Conservation (phyloP, 2,113 vertebrate species). For the Ranitomeya variabilis region DNA sequence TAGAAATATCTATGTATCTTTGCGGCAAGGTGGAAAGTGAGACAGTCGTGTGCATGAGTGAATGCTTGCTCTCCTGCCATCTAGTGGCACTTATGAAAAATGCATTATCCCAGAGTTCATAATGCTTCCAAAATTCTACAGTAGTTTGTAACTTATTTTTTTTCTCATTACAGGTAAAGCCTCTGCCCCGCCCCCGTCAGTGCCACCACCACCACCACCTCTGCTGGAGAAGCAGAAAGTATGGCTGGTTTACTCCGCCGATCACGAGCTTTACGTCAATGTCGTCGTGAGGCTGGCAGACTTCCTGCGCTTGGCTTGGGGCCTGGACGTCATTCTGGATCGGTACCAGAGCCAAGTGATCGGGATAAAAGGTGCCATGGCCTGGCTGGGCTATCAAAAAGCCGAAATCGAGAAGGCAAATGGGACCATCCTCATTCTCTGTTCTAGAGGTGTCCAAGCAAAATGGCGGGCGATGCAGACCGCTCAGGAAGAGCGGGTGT, state of each 20-base stretch:
- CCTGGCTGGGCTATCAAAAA: slow-evolving; percentile 87
- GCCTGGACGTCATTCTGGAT: slow-evolving; percentile 87
- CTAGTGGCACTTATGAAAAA: neutral
- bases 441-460: slow-evolving; percentile 85
- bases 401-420: slow-evolving; percentile 75
- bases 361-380: slow-evolving; percentile 78
- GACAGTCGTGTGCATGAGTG: neutral
- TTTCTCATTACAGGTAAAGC: neutral
- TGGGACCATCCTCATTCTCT: slow-evolving; percentile 89
- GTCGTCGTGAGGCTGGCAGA: slow-evolving; percentile 89
- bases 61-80: neutral
- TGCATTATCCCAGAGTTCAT: neutral
- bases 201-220: neutral
- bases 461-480: slow-evolving; percentile 93
- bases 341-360: slow-evolving; percentile 80
- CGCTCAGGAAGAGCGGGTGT: slow-evolving; percentile 63
- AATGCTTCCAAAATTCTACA: neutral
- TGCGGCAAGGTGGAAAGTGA: neutral
- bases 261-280: slow-evolving; percentile 85
- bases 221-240: slow-evolving; percentile 73
- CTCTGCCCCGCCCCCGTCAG: too few species aligned
- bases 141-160: neutral
- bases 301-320: slow-evolving; percentile 86
- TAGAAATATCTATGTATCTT: neutral
- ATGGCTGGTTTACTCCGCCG: slow-evolving; percentile 89